Base-by-base conservation (phyloP, 2,888 invertebrate genomes). In the Himalopsyche japonica region DNA sequence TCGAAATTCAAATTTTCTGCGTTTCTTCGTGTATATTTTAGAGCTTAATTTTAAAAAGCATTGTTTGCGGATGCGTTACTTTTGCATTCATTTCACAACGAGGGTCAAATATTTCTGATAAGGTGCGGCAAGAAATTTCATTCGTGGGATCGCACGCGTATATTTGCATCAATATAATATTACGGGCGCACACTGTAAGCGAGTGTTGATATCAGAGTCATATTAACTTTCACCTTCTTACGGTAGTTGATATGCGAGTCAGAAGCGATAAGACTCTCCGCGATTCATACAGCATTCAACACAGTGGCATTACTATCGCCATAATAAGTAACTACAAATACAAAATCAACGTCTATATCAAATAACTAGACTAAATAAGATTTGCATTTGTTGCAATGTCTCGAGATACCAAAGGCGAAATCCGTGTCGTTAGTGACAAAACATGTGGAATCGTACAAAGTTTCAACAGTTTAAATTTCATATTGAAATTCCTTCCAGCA, bases 211-310 rank as follows among this genome's bases (percentile, higher is more conserved):
- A 82, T 77, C 80, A 84, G 79, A 82, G 81, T 57, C 70, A 79
- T 76, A 84, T 80, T 82, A 84, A 86, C 86, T 86, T 86, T 86
- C 86, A 86, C 86, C 86, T 86, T 86, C 84, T 43, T 24, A 20
- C 57, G 57, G 57, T 24, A 79, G 37, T 86, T 84, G 84, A 83
- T 82, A 84, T 86, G 86, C 86, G 81, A 81, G 82, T 81, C 86
- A 86, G 82, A 82, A 77, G 80, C 78, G 80, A n/a, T 24, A 18
- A 27, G 77, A 76, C 48, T 81, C 43, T 79, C 24, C n/a, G 64
- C n/a, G 43, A 34, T 24, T 24, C 24, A 1, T 7, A n/a, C 43
- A 12, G 64, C 84, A 81, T 37, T 47, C 78, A 79, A 81, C 8
- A 7, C 37, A 15, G 6, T 82, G 0, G 57, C 57, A 57, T 57